A percentile compares a stretch with the other conserved stretches of the same genome.
These are phyloP conservation scores for Tympanoctomys barrerae DNA, from an alignment of 2,797 vertebrate genomes.

Conservation along the genomic window DNA sequence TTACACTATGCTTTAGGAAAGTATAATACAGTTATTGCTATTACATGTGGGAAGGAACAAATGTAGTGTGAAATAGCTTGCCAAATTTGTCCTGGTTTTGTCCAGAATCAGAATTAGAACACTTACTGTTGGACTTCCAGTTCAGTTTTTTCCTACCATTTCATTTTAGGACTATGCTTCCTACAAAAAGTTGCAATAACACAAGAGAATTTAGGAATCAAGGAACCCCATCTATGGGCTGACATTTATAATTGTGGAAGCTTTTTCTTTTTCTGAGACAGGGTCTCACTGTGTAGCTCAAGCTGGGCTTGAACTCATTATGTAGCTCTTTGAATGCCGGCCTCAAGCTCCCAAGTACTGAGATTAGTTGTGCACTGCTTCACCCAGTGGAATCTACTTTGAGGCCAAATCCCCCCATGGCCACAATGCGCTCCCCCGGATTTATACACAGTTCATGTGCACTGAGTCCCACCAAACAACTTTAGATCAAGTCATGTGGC, in stretches of 20 bases:
- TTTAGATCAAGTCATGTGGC: background rate
- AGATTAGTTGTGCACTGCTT: background rate
- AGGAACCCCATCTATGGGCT: background rate
- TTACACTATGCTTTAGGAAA: background rate
- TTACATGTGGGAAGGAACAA: background rate
- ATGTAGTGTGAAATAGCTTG: background rate
- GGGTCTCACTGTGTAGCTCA: background rate
- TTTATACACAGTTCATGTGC: background rate
- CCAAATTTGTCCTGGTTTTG: too few relatives aligned
- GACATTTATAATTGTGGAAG: too few relatives aligned
- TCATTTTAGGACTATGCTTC: background rate
- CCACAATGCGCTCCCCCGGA: background rate
- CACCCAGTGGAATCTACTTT: background rate
- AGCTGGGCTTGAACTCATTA: too few relatives aligned
- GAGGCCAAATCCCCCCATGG: background rate
- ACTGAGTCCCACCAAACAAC: background rate
- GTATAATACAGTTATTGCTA: background rate
- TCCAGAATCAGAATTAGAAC: background rate
- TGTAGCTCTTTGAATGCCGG: background rate
- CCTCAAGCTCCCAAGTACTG: background rate
- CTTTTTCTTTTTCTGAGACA: background rate
- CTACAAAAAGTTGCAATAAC: background rate
- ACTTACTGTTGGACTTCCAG: background rate
- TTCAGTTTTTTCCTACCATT: background rate
- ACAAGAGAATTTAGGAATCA: background rate